Evolutionary conservation across 2,797 vertebrate species (phyloP).

Genomic region (Anableps anableps): DNA sequence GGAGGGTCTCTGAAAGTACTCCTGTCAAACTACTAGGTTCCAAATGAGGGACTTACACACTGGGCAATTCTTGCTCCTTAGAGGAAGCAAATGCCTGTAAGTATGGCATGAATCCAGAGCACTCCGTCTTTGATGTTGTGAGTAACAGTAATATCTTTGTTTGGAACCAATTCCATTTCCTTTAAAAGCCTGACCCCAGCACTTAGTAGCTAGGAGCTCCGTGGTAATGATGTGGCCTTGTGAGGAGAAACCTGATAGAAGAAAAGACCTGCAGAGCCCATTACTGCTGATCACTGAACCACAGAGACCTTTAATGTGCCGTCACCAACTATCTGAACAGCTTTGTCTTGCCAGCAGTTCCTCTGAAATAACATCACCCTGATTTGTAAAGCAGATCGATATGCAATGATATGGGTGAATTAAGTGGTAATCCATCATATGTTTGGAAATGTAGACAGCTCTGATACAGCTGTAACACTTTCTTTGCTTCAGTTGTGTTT

Average conservation of each 20-base stretch:
- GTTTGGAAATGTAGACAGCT: slow-evolving; percentile 33
- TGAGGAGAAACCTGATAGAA: slow-evolving; percentile 40
- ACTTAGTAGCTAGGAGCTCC: slow-evolving; percentile 20
- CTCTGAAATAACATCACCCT: slow-evolving; percentile 39
- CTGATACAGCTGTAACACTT: slow-evolving; percentile 12
- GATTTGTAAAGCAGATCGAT: slow-evolving; percentile 65
- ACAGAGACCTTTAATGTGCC: slow-evolving; percentile 66
- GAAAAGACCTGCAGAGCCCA: slow-evolving; percentile 55
- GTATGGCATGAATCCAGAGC: slow-evolving; percentile 35
- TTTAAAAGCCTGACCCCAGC: slow-evolving; percentile 49
- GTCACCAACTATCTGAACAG: slow-evolving; percentile 48
- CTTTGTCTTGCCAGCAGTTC: slow-evolving; percentile 65
- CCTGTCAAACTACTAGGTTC: slow-evolving; percentile 19
- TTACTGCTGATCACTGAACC: slow-evolving; percentile 67
- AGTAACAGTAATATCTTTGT: slow-evolving; percentile 64
- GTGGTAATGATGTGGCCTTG: slow-evolving; percentile 52
- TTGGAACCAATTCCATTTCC: slow-evolving; percentile 55
- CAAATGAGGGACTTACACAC: slow-evolving; percentile 41
- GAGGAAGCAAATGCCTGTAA: slow-evolving; percentile 25
- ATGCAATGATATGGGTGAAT: slow-evolving; percentile 55
- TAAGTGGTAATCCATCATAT: slow-evolving; percentile 65
- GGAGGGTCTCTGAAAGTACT: slow-evolving; percentile 24
- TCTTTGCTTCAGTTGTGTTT: slow-evolving; percentile 29
- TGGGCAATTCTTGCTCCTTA: slow-evolving; percentile 24
- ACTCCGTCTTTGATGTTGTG: slow-evolving; percentile 57